A percentile compares a stretch with the other conserved stretches of the same genome.
These are phyloP conservation scores for Pampusana beccarii DNA, from an alignment of 2,113 vertebrate genomes.

Conservation along the genomic window DNA sequence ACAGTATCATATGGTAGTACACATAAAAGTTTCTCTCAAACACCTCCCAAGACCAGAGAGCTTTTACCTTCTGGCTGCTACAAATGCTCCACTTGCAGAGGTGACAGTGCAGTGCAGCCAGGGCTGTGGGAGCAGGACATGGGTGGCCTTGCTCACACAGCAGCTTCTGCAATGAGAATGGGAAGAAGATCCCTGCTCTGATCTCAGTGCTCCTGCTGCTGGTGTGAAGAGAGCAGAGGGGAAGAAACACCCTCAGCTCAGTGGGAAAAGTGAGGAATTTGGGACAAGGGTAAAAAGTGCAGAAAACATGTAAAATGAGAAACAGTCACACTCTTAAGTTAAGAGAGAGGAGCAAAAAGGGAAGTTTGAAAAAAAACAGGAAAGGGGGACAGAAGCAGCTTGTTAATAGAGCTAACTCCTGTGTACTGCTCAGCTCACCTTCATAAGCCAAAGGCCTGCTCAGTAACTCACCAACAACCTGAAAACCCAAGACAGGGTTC, in stretches of 20 bases:
- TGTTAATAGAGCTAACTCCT: neutral
- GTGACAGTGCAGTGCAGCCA: fast-evolving
- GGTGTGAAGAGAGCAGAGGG: neutral
- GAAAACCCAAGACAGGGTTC: neutral
- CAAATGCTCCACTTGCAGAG: neutral
- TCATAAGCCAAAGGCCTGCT: neutral
- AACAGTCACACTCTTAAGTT: neutral
- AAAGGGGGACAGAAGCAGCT: neutral
- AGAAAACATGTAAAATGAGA: neutral
- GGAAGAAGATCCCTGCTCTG: neutral
- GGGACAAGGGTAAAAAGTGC: neutral
- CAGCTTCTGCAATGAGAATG: neutral
- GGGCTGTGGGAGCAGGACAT: neutral
- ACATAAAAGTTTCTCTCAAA: neutral
- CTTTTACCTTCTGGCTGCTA: neutral
- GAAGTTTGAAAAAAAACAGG: neutral
- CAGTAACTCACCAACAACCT: neutral
- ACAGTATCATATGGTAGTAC: neutral
- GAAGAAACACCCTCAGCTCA: neutral
- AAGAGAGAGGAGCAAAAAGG: neutral
- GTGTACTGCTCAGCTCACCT: neutral
- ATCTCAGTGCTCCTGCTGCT: neutral
- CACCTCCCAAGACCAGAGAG: neutral
- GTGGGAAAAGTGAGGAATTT: neutral
- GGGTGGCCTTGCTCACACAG: neutral